A percentile compares a stretch with the other conserved stretches of the same genome.
Evolutionary conservation across 1,140 invertebrate genomes (phyloP).

Genomic region (Pararge aegeria): DNA sequence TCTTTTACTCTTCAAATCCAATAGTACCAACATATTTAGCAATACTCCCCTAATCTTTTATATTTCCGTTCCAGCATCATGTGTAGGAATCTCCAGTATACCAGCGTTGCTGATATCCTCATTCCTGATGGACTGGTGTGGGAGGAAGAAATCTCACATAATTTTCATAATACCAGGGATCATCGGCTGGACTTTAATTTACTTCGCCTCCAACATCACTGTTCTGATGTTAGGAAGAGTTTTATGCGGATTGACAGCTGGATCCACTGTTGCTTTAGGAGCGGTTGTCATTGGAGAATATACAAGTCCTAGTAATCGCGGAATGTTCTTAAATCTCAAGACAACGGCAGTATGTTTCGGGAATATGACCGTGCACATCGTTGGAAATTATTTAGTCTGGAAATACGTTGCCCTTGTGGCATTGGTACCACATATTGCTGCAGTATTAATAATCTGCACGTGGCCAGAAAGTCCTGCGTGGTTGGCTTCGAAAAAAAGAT

Average conservation of each 20-base stretch:
- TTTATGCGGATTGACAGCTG: slow-evolving; percentile 46
- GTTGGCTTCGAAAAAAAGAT: slow-evolving; percentile 47
- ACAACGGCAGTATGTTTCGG: slow-evolving; percentile 55
- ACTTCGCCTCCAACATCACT: slow-evolving; percentile 40
- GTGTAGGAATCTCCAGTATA: slow-evolving; percentile 44
- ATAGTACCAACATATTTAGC: too few relatives aligned
- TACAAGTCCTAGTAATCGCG: slow-evolving; percentile 50
- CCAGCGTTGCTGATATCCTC: slow-evolving; percentile 52
- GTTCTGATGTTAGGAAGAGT: slow-evolving; percentile 46
- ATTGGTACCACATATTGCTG: slow-evolving; percentile 35
- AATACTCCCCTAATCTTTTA: background rate
- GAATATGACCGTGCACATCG: slow-evolving; percentile 44
- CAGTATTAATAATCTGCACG: slow-evolving; percentile 42
- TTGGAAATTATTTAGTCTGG: slow-evolving; percentile 49
- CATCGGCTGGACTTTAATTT: slow-evolving; percentile 53
- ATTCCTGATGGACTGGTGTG: slow-evolving; percentile 50
- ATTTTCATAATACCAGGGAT: slow-evolving; percentile 46
- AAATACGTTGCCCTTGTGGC: slow-evolving; percentile 47
- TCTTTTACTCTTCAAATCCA: too few relatives aligned
- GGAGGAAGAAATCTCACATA: slow-evolving; percentile 42
- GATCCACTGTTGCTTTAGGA: slow-evolving; percentile 51
- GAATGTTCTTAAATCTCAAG: slow-evolving; percentile 63
- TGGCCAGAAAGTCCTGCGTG: slow-evolving; percentile 66
- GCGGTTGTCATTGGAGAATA: slow-evolving; percentile 65
- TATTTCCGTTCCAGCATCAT: slow-evolving; percentile 48